Percentiles rank a stretch among this genome's conserved stretches.
Evolutionary conservation across 2,797 vertebrate genomes (phyloP).

Genomic region (Schizothorax lantsangensis): DNA sequence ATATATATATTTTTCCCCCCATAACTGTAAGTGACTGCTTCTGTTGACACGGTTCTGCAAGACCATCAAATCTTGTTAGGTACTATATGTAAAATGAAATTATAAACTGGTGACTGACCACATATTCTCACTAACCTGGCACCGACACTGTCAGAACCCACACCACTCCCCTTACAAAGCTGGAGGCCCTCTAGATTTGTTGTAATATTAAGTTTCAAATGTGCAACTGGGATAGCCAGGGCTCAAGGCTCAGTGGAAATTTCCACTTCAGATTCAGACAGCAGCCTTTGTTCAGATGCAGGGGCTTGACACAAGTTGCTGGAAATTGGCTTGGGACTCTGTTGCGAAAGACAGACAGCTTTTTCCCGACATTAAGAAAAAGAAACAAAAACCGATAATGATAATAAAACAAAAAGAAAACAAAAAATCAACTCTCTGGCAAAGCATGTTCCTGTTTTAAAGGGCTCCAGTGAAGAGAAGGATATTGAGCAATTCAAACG

Average conservation of each 20-base stretch:
- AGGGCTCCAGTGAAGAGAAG: background rate
- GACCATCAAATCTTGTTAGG: background rate
- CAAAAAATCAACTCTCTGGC: background rate
- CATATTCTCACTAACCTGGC: background rate
- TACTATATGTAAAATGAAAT: background rate
- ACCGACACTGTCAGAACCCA: background rate
- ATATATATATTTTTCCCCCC: too few species aligned
- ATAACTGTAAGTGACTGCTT: background rate
- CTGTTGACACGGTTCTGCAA: background rate
- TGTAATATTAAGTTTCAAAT: constrained; percentile 81
- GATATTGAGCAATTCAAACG: background rate
- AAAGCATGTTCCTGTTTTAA: background rate
- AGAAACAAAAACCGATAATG: background rate
- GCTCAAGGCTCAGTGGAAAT: constrained; percentile 78
- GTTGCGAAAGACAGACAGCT: constrained; percentile 56
- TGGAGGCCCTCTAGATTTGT: constrained; percentile 70
- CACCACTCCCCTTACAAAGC: constrained; percentile 38
- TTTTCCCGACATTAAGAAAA: constrained; percentile 26
- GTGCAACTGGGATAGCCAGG: constrained; percentile 68
- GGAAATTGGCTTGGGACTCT: constrained; percentile 53
- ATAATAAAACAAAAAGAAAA: background rate
- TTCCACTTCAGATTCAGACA: constrained; percentile 77
- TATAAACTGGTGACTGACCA: constrained; percentile 3
- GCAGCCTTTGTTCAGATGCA: constrained; percentile 65
- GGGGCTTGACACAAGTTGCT: constrained; percentile 57